Evolutionary conservation across 1,140 invertebrate genomes (phyloP), one percentile per base, ranked within the genome.

Genomic region (Wasmannia auropunctata): DNA sequence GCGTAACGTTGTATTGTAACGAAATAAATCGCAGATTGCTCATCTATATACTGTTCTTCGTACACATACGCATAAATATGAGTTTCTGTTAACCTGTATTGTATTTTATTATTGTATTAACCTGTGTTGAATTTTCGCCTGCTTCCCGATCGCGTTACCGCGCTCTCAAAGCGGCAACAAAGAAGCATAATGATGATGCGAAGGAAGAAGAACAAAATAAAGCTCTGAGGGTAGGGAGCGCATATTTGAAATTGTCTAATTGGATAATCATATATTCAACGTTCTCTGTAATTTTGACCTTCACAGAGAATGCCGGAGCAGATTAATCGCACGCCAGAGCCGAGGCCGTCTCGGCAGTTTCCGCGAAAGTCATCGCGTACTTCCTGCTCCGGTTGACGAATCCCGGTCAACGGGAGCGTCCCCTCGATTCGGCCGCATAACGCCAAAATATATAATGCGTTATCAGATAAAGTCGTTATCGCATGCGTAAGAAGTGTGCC

Each of bases 391-490:
- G 56, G 51, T 77, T 76, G 77, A 74, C 22, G 19, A 65, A 63
- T 54, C 19, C 51, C 3, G 51, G 25, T 74, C 51, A 46, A 60
- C 51, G 40, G n/a, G n/a, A 34, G 31, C 28, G 31, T 43, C 65
- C 25, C 25, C 37, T 43, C n/a, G 79, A 58, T 58, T 72, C 43
- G 34, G n/a, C n/a, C n/a, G 49, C 62, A 31, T 67, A 69, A 34
- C 22, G 79, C 28, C 81, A 16, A 85, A 85, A 77, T 65, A 58
- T 65, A 58, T 85, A 76, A 63, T 43, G 16, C 19, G 34, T 46
- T 81, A 81, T 85, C 81, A 77, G 81, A 77, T 85, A 85, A 85
- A 77, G 49, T 49, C 14, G 60, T 85, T 85, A 85, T 85, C 81
- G 81, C 72, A 4, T 58, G 46, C 22, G 37, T 34, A 37, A 85